A percentile compares a stretch with the other conserved stretches of the same genome.
phyloP scores from a whole-genome alignment of 2,113 vertebrate genomes.

The Oreocharis arfaki region DNA sequence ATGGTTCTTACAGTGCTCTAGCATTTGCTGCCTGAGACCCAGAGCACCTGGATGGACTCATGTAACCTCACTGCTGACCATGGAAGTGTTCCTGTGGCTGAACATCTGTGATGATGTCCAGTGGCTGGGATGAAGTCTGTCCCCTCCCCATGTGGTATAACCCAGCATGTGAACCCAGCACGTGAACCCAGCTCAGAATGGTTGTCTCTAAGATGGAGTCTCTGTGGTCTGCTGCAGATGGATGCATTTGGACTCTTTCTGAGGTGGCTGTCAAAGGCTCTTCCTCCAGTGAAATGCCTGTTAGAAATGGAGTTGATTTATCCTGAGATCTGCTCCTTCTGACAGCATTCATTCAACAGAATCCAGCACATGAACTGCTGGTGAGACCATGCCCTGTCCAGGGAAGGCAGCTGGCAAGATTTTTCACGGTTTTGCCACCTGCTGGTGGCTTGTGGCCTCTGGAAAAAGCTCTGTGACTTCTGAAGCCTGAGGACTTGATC shows the following conservation, averaged over 20 bases:
- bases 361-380: neutral
- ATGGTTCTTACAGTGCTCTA: constrained; percentile 84
- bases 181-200: neutral
- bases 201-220: neutral
- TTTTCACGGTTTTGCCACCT: neutral
- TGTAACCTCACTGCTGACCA: neutral
- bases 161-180: neutral
- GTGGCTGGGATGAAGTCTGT: neutral
- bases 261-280: neutral
- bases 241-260: neutral
- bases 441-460: neutral
- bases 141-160: neutral
- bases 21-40: neutral
- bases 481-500: neutral
- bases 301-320: neutral
- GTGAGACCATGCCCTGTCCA: neutral
- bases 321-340: neutral
- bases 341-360: neutral
- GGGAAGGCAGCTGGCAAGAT: neutral
- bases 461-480: neutral
- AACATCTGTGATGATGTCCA: neutral
- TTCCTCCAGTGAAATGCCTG: neutral
- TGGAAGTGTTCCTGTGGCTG: neutral
- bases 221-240: neutral
- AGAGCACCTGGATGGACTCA: neutral